phyloP scores from a whole-genome alignment of 2,113 vertebrate genomes.

The Halichoerus grypus region DNA sequence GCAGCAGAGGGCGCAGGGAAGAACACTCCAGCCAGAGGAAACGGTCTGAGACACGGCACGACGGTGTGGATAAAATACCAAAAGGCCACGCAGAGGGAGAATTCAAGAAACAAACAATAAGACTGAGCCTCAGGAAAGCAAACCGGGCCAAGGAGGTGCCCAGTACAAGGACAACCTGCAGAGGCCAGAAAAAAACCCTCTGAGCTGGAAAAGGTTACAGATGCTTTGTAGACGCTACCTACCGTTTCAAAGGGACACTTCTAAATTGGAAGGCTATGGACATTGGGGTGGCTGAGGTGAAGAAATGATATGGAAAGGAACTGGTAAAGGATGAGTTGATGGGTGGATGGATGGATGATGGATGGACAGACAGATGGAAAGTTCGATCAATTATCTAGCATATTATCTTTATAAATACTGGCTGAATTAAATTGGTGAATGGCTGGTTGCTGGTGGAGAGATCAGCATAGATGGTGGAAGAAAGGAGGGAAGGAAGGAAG shows the following conservation, averaged over 20 bases:
- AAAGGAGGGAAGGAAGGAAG: background rate
- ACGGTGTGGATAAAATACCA: background rate
- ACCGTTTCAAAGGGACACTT: background rate
- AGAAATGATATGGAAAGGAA: background rate
- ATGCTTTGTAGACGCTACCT: background rate
- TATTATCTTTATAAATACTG: background rate
- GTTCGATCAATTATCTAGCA: background rate
- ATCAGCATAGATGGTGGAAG: background rate
- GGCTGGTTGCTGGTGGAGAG: background rate
- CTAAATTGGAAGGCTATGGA: background rate
- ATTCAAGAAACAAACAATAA: background rate
- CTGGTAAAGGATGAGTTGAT: background rate
- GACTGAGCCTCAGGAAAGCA: background rate
- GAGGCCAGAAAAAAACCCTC: background rate
- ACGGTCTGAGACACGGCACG: background rate
- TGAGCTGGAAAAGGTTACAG: background rate
- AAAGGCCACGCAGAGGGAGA: background rate
- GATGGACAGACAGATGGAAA: background rate
- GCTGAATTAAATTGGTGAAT: background rate
- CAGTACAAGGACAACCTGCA: background rate
- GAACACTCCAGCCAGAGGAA: background rate
- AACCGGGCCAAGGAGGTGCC: background rate
- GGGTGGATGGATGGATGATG: background rate
- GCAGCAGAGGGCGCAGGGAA: background rate
- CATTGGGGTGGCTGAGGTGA: background rate